A percentile compares a stretch with the other conserved stretches of the same genome.
Evolutionary conservation across 2,113 vertebrate species (phyloP).

Genomic region (Coracopsis vasa): DNA sequence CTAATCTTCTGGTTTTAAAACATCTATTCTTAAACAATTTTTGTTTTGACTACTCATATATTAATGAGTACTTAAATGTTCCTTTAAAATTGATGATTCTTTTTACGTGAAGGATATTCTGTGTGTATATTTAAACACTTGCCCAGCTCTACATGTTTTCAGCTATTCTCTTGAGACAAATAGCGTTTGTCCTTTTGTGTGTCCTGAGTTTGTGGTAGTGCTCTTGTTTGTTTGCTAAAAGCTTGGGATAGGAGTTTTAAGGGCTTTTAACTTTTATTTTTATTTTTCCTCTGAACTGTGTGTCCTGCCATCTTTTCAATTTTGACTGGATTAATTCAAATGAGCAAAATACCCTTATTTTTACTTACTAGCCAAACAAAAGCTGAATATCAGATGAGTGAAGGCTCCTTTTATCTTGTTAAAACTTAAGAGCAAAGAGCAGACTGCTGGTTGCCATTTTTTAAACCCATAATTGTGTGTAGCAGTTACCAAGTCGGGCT

Average conservation of each 20-base stretch:
- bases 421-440: neutral
- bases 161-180: neutral
- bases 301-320: neutral
- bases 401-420: neutral
- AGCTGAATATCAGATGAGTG: neutral
- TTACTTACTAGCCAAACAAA: neutral
- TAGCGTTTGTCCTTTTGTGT: neutral
- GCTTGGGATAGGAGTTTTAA: neutral
- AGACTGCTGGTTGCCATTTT: neutral
- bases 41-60: neutral
- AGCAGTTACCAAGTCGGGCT: neutral
- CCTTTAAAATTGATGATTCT: neutral
- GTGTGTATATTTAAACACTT: neutral
- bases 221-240: neutral
- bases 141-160: neutral
- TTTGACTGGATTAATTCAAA: neutral
- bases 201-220: neutral
- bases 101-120: neutral
- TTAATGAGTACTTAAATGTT: neutral
- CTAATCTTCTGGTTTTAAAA: neutral
- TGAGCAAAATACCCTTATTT: neutral
- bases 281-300: neutral
- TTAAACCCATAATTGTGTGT: fast-evolving
- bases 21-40: neutral
- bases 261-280: neutral